Conservation (phyloP, 2,113 vertebrate species). For the Labrus mixtus region DNA sequence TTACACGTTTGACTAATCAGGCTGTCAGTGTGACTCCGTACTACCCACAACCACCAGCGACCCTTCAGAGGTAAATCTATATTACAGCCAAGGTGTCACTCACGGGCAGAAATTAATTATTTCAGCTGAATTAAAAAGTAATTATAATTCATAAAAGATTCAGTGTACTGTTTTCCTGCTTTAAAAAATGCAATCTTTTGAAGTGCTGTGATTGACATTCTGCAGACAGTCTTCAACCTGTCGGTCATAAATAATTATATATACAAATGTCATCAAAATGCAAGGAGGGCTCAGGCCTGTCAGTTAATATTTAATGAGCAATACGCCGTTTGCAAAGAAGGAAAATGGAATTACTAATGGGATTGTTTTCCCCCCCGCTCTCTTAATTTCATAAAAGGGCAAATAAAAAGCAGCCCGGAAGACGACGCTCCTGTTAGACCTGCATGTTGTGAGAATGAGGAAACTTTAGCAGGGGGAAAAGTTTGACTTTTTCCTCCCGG, state of each 20-base stretch:
- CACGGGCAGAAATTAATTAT: slow-evolving; percentile 4
- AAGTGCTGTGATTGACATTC: slow-evolving; percentile 54
- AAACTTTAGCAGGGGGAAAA: slow-evolving; percentile 45
- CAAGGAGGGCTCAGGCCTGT: slow-evolving; percentile 51
- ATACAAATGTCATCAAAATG: slow-evolving; percentile 65
- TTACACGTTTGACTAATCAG: slow-evolving; percentile 23
- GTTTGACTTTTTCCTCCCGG: background rate
- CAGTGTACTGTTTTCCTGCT: slow-evolving; percentile 31
- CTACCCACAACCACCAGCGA: background rate
- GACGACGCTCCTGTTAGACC: background rate
- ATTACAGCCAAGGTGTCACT: background rate
- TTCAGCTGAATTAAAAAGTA: slow-evolving; percentile 26
- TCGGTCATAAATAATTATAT: slow-evolving; percentile 55
- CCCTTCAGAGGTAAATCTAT: background rate
- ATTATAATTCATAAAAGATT: slow-evolving; percentile 32
- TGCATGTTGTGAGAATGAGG: slow-evolving; percentile 21
- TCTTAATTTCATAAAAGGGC: slow-evolving; percentile 63
- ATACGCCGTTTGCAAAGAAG: slow-evolving; percentile 58
- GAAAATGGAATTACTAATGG: slow-evolving; percentile 78
- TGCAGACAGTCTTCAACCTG: slow-evolving; percentile 29
- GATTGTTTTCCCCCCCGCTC: slow-evolving; percentile 41
- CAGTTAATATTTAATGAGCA: slow-evolving; percentile 81
- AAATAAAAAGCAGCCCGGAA: slow-evolving; percentile 20
- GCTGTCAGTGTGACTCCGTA: background rate
- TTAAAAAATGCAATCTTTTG: slow-evolving; percentile 25